phyloP scores from a whole-genome alignment of 2,113 vertebrate species.

The Myiozetetes cayanensis region DNA sequence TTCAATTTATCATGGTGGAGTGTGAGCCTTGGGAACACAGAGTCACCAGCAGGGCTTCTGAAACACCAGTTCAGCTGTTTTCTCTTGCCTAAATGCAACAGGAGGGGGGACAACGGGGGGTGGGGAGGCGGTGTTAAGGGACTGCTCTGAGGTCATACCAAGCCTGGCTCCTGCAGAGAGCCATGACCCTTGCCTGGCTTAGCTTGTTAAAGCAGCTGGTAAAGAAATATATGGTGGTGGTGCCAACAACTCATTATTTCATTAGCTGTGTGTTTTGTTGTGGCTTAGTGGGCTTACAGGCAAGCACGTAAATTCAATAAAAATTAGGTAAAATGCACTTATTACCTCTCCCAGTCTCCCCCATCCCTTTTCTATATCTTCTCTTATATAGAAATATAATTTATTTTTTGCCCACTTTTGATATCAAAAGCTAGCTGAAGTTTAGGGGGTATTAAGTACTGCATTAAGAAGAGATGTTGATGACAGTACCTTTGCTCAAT shows the following conservation, averaged over 20 bases:
- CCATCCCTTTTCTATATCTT: background rate
- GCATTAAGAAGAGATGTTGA: background rate
- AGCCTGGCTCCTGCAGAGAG: accelerated
- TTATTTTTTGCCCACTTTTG: background rate
- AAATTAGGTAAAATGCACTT: background rate
- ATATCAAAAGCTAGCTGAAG: background rate
- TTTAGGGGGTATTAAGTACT: background rate
- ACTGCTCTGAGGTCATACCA: background rate
- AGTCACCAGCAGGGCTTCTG: background rate
- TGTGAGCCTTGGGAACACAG: background rate
- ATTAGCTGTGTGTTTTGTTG: background rate
- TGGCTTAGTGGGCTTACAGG: background rate
- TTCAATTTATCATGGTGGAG: background rate
- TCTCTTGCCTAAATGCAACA: background rate
- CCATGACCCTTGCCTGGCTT: background rate
- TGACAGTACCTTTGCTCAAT: background rate
- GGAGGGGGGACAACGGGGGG: background rate
- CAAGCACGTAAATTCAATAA: background rate
- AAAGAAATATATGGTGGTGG: background rate
- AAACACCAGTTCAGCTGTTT: accelerated
- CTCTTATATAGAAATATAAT: background rate
- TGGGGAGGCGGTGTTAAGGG: background rate
- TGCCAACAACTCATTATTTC: background rate
- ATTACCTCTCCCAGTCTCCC: background rate
- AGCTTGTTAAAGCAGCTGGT: background rate